These are phyloP conservation scores for Hypsopygia costalis DNA, from an alignment of 2,888 invertebrate genomes.

Conservation along the genomic window DNA sequence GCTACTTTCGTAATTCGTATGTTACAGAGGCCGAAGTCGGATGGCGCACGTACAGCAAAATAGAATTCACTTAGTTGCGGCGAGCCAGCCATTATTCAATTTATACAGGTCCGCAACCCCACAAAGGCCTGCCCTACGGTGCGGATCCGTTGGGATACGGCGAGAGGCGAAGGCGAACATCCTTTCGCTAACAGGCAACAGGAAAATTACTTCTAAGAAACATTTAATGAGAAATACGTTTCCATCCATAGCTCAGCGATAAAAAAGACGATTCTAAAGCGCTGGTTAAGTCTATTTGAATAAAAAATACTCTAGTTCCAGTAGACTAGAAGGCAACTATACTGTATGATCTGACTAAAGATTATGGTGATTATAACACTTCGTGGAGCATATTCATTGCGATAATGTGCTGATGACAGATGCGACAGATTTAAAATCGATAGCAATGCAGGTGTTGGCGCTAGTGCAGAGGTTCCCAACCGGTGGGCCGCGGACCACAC, in stretches of 20 bases:
- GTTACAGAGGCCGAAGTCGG: conserved; percentile 31
- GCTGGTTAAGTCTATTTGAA: no score
- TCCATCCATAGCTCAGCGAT: background rate
- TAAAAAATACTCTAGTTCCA: no score
- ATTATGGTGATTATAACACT: no score
- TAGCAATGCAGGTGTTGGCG: background rate
- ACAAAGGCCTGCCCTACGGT: conserved; percentile 38
- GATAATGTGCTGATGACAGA: background rate
- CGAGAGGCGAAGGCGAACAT: conserved; percentile 1
- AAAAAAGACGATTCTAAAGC: no score
- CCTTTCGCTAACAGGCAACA: conserved; percentile 3
- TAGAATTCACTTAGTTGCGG: conserved; percentile 65
- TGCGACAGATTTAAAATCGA: background rate
- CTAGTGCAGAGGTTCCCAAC: no score
- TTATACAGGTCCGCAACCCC: conserved; percentile 44
- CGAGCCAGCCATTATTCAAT: conserved; percentile 69
- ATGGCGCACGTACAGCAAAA: conserved; percentile 56
- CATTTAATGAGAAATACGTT: conserved; percentile 6
- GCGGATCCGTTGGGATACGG: conserved; percentile 24
- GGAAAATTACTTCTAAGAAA: conserved; percentile 7
- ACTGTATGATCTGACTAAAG: no score
- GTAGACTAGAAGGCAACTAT: no score
- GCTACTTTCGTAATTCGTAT: conserved; percentile 30
- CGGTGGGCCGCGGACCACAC: no score
- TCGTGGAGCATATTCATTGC: no score